These are phyloP conservation scores for Lasius platythorax DNA, from an alignment of 2,888 invertebrate species.

Conservation along the genomic window DNA sequence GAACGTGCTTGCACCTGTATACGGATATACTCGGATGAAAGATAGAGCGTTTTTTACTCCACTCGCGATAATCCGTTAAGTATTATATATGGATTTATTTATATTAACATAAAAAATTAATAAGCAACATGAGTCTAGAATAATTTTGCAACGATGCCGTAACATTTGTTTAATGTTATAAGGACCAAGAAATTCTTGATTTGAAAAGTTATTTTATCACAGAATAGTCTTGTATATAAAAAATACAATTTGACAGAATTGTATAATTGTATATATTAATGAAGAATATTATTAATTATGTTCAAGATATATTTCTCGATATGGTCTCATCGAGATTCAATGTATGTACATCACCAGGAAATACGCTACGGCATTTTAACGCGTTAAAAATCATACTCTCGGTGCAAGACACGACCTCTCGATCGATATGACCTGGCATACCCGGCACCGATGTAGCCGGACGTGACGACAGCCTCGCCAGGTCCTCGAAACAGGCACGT, in stretches of 20 bases:
- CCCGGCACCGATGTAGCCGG: slow-evolving; percentile 97
- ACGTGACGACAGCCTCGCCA: slow-evolving; percentile 97
- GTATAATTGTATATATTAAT: background rate
- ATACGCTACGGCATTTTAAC: slow-evolving; percentile 9
- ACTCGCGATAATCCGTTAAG: background rate
- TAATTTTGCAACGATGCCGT: background rate
- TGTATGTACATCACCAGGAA: background rate
- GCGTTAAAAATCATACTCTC: slow-evolving; percentile 53
- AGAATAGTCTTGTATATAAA: background rate
- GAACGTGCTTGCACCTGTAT: slow-evolving; percentile 64
- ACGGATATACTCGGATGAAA: slow-evolving; percentile 7
- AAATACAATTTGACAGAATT: background rate
- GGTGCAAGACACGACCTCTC: slow-evolving; percentile 72
- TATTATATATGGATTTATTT: background rate
- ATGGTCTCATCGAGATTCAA: background rate
- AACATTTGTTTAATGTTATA: background rate
- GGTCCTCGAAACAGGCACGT: slow-evolving; percentile 97
- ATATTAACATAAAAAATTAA: slow-evolving; percentile 4
- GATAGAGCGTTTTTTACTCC: background rate
- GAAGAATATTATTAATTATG: slow-evolving; percentile 1
- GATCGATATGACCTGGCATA: slow-evolving; percentile 86
- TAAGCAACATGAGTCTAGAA: background rate
- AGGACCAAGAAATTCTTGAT: background rate
- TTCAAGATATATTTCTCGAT: background rate
- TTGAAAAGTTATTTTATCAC: background rate